These are phyloP conservation scores for Natrix natrix DNA, from an alignment of 2,797 vertebrate species.

Conservation along the genomic window DNA sequence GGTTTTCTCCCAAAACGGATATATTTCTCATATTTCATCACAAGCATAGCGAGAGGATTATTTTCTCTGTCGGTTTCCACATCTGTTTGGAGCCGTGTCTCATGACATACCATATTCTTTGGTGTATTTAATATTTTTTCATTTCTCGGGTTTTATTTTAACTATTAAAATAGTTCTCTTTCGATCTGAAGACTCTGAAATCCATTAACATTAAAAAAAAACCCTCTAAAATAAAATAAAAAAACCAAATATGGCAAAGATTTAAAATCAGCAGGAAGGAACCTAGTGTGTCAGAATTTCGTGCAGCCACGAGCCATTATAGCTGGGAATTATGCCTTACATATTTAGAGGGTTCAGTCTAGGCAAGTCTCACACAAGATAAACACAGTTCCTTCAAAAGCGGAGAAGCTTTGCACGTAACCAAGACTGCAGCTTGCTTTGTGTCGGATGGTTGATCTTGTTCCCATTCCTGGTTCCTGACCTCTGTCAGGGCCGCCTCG, in stretches of 20 bases:
- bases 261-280: background rate
- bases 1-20: background rate
- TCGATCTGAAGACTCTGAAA: background rate
- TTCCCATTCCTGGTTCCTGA: background rate
- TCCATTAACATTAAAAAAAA: too few relatives aligned
- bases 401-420: background rate
- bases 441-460: background rate
- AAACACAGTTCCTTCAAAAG: background rate
- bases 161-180: background rate
- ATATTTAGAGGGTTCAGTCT: background rate
- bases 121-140: background rate
- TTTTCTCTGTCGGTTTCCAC: background rate
- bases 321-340: background rate
- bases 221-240: background rate
- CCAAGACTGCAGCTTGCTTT: background rate
- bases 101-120: background rate
- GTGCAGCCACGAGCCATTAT: background rate
- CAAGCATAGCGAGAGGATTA: background rate
- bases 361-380: background rate
- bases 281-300: background rate
- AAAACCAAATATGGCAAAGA: background rate
- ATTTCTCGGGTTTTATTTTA: background rate
- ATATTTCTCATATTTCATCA: background rate
- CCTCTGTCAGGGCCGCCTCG: background rate
- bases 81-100: background rate